Base-by-base conservation (phyloP, 2,888 invertebrate genomes). In the Drosophila paramelanica region DNA sequence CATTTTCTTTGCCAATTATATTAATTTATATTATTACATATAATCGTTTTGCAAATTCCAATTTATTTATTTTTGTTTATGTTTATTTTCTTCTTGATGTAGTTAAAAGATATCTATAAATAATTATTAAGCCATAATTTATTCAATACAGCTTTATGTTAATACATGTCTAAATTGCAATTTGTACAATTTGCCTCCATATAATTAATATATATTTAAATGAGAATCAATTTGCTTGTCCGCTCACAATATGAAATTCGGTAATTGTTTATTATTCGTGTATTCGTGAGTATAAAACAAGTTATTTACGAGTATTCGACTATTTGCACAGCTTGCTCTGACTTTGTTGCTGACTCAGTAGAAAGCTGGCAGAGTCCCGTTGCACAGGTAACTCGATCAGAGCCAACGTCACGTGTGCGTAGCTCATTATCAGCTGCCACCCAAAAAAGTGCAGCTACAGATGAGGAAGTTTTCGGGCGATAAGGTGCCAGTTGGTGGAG, bases 301-400 rank as follows among this genome's bases (percentile, higher is more conserved):
- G 74, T 25, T 67, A 42, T 60, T 67, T 67, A 43, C 47, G 57
- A 47, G 45, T 51, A 57, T 60, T 49, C 33, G 49, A 59, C 20
- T 74, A 27, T 85, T 81, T 85, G 55, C 57, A 49, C 85, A 85
- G 82, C 79, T 75, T 74, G 42, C 20, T 43, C 33, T 39, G 38
- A 41, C 50, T 36, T 45, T 45, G 38, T 14, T 41, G 49, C n/a
- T 55, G 56, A 50, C 13, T 55, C 67, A 58, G 41, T 11, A 43
- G 55, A 33, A 51, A 43, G 61, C 53, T 55, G 13, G 36, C 20
- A 25, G 42, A 57, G 25, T 10, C 42, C 11, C 49, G 55, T 23
- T 23, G 3, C 23, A 4, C 23, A 60, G 38, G 27, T 27, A 31
- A 31, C 31, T 8, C 31, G 31, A 31, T 31, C 31, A 47, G 46